Evolutionary conservation across 2,113 vertebrate species (phyloP).

Genomic region (Pithys albifrons): DNA sequence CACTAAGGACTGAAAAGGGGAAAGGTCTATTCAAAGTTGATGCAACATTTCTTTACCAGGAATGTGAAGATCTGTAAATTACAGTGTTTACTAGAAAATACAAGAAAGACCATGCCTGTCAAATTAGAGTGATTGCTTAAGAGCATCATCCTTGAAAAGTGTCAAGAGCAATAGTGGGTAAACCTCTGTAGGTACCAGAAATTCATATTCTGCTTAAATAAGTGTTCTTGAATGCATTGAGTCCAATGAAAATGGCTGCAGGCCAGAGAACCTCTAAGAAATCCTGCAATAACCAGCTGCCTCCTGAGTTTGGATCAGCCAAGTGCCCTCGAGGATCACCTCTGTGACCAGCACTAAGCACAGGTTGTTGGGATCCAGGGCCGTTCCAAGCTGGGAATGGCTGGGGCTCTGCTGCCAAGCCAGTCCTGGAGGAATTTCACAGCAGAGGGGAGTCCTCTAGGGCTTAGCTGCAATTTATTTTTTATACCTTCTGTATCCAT

Average conservation of each 20-base stretch:
- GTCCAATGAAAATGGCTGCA: background rate
- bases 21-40: background rate
- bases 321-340: background rate
- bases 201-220: background rate
- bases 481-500: background rate
- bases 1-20: background rate
- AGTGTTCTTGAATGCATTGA: background rate
- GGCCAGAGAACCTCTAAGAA: background rate
- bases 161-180: background rate
- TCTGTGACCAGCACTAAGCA: background rate
- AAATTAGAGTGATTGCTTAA: background rate
- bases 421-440: background rate
- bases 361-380: fast-evolving
- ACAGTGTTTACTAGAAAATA: background rate
- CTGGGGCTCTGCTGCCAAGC: background rate
- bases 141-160: background rate
- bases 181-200: background rate
- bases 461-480: background rate
- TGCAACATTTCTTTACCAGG: background rate
- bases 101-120: background rate
- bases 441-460: background rate
- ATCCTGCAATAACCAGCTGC: background rate
- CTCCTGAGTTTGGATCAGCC: background rate
- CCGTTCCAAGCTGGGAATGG: background rate
- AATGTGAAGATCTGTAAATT: background rate